Evolutionary conservation across 2,113 vertebrate species (phyloP), one percentile per base, ranked within the genome.

Genomic region (Macaca nemestrina): DNA sequence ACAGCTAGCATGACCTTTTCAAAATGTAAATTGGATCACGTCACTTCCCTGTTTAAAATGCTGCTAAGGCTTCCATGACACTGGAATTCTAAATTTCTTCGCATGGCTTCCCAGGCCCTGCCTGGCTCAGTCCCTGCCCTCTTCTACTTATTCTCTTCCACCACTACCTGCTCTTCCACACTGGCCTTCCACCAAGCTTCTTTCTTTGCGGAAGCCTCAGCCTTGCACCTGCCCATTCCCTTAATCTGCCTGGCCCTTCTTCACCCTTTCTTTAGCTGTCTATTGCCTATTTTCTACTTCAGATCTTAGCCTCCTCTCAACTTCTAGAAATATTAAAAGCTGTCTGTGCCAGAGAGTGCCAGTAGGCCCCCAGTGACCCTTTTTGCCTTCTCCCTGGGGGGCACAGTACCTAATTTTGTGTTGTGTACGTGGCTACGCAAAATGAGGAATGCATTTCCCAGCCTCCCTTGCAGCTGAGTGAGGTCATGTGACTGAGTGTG

Each of bases 1-100:
- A 52, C 76, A 79, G 72, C 84, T 64, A 85, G 86, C 18, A 3
- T 80, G 87, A 96, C 92, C 96, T 96, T 97, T 97, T 85, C 48
- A 96, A 91, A 90, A 91, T 89, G 82, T 48, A 91, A 90, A 97
- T 88, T 78, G 48, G 14, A 87, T 93, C 55, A 38, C 6, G 4
- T 78, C 67, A 35, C 40, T 38, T 95, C 73, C 45, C 79, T 48
- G 27, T 40, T 82, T 64, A 80, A 96, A 80, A 92, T 86, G 89
- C 72, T 52, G 76, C 83, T 30, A 35, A 92, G 27, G 9, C 35
- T 92, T 43, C 59, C 67, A 6, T 30, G 38, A 12, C 23, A 70
- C 17, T 68, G 25, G 4, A 68, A 25, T 6, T 68, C 64, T 68
- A 52, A 87, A 80, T 92, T 45, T 70, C 75, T 96, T 67, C 1